Evolutionary conservation across 35 echinoderm and acorn worm species (phyloP).

Genomic region (Patiria miniata): DNA sequence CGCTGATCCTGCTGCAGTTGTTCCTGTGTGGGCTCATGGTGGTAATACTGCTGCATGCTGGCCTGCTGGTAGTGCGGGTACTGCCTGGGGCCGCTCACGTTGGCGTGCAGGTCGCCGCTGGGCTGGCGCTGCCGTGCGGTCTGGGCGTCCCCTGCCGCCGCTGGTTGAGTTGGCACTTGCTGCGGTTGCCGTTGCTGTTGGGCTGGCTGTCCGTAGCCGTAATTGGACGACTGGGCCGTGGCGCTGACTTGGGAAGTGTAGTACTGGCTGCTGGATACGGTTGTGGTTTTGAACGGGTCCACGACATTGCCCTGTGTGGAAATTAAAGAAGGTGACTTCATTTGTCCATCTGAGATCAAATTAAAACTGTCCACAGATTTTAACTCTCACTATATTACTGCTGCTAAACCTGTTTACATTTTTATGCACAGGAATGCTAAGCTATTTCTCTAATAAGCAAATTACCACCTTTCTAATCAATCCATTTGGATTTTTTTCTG

Average conservation of each 20-base stretch:
- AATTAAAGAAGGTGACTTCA: too few species aligned
- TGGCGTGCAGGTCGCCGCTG: constrained; percentile 27
- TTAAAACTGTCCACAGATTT: too few species aligned
- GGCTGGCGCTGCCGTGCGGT: background rate
- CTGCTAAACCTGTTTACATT: too few species aligned
- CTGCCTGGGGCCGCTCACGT: constrained; percentile 28
- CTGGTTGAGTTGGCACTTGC: constrained; percentile 24
- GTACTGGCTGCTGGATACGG: constrained; percentile 91
- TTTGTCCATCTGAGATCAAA: too few species aligned
- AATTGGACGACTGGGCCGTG: constrained; percentile 40
- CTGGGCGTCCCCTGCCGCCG: background rate
- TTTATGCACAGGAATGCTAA: too few species aligned
- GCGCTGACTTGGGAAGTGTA: constrained; percentile 69
- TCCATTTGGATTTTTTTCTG: too few species aligned
- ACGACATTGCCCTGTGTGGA: constrained; percentile 3
- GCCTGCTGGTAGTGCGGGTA: constrained; percentile 66
- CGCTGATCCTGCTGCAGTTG: background rate
- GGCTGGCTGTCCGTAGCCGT: constrained; percentile 42
- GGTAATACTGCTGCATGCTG: constrained; percentile 82
- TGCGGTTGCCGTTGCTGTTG: constrained; percentile 33
- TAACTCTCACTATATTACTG: too few species aligned
- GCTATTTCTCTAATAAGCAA: too few species aligned
- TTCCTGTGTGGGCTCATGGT: background rate
- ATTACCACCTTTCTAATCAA: too few species aligned
- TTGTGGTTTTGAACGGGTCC: constrained; percentile 82